Evolutionary conservation across 2,113 vertebrate species (phyloP).

Genomic region (Melanocharis versteri): DNA sequence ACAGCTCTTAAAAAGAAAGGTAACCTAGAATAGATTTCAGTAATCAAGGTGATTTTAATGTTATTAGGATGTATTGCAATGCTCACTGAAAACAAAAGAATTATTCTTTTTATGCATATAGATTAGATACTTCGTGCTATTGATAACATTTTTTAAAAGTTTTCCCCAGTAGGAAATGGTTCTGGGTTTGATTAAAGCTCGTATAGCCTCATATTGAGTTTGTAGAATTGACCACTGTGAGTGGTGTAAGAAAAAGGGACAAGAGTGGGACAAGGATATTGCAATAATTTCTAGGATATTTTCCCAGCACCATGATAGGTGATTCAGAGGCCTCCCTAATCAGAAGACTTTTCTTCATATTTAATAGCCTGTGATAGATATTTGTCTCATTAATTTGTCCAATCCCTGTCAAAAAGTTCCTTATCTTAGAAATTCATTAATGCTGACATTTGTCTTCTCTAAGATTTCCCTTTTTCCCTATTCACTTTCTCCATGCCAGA

Average conservation of each 20-base stretch:
- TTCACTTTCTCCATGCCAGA: neutral
- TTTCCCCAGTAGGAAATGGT: neutral
- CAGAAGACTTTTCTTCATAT: neutral
- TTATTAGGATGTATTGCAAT: neutral
- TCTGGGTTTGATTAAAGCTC: neutral
- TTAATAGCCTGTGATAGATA: neutral
- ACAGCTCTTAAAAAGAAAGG: neutral
- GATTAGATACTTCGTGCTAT: neutral
- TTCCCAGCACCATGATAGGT: neutral
- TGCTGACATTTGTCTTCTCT: neutral
- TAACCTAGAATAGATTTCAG: neutral
- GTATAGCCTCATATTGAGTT: rapidly evolving
- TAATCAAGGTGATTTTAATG: neutral
- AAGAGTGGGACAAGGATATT: neutral
- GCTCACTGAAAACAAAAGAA: neutral
- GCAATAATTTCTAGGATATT: neutral
- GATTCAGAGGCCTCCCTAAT: neutral
- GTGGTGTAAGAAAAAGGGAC: neutral
- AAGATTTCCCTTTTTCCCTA: neutral
- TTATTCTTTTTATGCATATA: neutral
- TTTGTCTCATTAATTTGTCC: neutral
- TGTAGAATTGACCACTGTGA: neutral
- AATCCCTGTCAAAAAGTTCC: neutral
- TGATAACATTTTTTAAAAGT: neutral
- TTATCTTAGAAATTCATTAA: neutral